Base-by-base conservation (phyloP, 1,140 invertebrate genomes). In the Macrostomum lignano region DNA sequence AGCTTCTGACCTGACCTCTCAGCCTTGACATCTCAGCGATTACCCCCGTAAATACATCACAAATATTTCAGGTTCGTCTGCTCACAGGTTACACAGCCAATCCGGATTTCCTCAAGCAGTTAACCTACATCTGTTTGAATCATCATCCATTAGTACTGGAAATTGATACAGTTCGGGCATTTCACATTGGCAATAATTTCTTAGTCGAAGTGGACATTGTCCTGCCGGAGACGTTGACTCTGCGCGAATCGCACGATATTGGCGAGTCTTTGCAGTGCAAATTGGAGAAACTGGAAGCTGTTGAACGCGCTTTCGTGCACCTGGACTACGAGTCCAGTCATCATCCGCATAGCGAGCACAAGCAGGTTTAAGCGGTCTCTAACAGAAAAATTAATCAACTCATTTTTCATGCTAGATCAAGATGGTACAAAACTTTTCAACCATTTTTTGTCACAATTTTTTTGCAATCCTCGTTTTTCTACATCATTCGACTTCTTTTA, bases 281-380 rank as follows among this genome's bases (percentile, higher is more conserved):
- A 36, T 43, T 62, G 21, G 60, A 62, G 42, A 31, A 40, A 21
- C 37, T 62, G 19, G 42, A 46, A 7, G 47, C 56, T 29, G 61
- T 62, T 7, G 60, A 63, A 36, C 38, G 60, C 36, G 55, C 58
- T 2, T 62, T 62, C 42, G 59, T 62, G 3, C 60, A 62, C 36
- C 38, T 58, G 4, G 60, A 63, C 42, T 62, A 58, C 38, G 55
- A 62, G 37, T 42, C 40, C 28, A 45, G 48, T 11, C 55, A 58
- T 35, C 34, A 45, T 17, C 52, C 55, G 0, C 30, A 33, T 7
- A 30, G 36, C 6, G 55, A 58, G 37, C 55, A 58, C 33, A 54
- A 53, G 19, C 3, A 15, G 19, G 26, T 28, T 28, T 9, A 9
- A 28, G 3, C n/a, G n/a, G n/a, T n/a, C n/a, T n/a, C n/a, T n/a